These are phyloP conservation scores for Melopsittacus undulatus DNA, from an alignment of 2,797 vertebrate genomes.

Conservation along the genomic window DNA sequence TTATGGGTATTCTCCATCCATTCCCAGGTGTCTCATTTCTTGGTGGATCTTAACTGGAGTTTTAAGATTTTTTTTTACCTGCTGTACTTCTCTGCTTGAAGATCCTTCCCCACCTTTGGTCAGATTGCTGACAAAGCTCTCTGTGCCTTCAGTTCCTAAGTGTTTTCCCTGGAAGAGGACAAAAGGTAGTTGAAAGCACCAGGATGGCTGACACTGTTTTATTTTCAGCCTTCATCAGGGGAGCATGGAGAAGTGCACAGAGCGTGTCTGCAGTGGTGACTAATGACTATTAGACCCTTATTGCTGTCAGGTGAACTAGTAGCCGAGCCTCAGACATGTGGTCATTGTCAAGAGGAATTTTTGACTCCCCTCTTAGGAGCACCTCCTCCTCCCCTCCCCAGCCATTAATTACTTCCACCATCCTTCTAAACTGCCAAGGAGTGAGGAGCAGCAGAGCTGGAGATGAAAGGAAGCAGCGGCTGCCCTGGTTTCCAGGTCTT, in stretches of 20 bases:
- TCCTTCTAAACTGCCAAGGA: conserved; percentile 76
- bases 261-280: conserved; percentile 30
- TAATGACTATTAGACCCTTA: conserved; percentile 56
- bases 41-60: background rate
- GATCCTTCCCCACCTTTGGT: background rate
- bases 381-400: conserved; percentile 56
- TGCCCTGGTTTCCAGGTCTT: conserved; percentile 73
- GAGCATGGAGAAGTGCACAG: background rate
- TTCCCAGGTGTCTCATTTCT: background rate
- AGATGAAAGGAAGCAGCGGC: conserved; percentile 70
- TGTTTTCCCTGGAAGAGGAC: background rate
- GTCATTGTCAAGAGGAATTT: conserved; percentile 80
- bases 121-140: background rate
- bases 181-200: conserved; percentile 7
- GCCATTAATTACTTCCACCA: conserved; percentile 78
- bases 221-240: conserved; percentile 5
- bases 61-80: background rate
- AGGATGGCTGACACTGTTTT: background rate
- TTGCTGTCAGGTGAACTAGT: conserved; percentile 69
- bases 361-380: conserved; percentile 73
- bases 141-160: background rate
- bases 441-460: conserved; percentile 68
- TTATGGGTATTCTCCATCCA: background rate
- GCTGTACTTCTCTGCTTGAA: background rate
- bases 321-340: conserved; percentile 70